phyloP scores from a whole-genome alignment of 2,113 vertebrate species.

The Gnathonemus echidnorhynchus region DNA sequence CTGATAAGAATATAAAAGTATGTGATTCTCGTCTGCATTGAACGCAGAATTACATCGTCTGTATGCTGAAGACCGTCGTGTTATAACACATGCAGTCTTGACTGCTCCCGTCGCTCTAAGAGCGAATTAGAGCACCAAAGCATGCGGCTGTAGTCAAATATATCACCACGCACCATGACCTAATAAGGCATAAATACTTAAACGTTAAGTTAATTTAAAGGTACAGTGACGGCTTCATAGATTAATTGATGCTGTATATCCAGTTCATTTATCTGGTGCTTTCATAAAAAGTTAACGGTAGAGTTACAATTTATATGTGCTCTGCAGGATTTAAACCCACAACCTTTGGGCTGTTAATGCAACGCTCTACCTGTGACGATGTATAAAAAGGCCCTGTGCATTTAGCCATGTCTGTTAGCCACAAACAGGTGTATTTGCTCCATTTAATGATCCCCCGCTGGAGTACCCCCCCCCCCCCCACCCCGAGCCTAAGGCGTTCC shows the following conservation, averaged over 20 bases:
- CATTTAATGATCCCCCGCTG: background rate
- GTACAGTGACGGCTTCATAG: background rate
- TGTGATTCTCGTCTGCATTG: conserved; percentile 33
- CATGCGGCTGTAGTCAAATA: background rate
- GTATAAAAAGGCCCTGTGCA: background rate
- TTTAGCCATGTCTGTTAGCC: background rate
- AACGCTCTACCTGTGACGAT: background rate
- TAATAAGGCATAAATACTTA: background rate
- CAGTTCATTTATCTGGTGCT: background rate
- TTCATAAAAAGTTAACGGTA: background rate
- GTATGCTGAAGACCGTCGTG: background rate
- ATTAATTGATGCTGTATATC: background rate
- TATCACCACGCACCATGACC: background rate
- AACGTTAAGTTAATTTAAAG: background rate
- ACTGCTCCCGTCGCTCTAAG: background rate
- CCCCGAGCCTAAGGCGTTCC: background rate
- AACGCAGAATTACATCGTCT: background rate
- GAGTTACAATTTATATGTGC: background rate
- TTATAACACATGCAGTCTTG: background rate
- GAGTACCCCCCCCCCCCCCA: background rate
- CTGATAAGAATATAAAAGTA: background rate
- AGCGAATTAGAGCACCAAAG: background rate
- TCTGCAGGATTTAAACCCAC: background rate
- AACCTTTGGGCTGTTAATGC: background rate
- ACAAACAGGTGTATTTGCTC: background rate